Percentiles rank a stretch among this genome's conserved stretches.
Evolutionary conservation across 2,888 invertebrate genomes (phyloP).

Genomic region (Gordius sp.): DNA sequence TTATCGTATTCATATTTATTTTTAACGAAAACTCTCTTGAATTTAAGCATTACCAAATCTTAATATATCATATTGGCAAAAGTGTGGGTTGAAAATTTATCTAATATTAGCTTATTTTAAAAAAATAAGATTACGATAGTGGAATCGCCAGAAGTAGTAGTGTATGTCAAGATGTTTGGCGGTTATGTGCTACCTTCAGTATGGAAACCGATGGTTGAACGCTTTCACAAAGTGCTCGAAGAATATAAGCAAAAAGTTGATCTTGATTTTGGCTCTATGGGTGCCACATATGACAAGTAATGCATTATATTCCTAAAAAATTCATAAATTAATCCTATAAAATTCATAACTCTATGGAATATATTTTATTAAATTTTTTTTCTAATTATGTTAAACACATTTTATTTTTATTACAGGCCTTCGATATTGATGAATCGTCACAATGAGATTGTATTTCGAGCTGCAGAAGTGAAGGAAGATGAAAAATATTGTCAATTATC

Average conservation of each 20-base stretch:
- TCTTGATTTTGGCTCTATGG: background rate
- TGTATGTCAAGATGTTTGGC: slow-evolving; percentile 13
- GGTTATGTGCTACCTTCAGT: background rate
- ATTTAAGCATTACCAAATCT: too few species aligned
- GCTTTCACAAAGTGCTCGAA: background rate
- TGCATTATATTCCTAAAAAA: background rate
- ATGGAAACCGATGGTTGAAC: background rate
- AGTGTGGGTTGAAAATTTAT: slow-evolving; percentile 1
- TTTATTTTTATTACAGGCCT: background rate
- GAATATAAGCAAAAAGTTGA: background rate
- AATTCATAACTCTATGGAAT: background rate
- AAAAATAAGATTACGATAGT: background rate
- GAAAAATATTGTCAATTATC: slow-evolving; percentile 4
- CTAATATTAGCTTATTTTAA: background rate
- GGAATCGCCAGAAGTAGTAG: background rate
- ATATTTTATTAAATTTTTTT: slow-evolving; percentile 2
- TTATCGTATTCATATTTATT: too few species aligned
- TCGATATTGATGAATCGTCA: slow-evolving; percentile 1
- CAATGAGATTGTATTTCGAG: background rate
- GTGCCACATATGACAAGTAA: slow-evolving; percentile 10
- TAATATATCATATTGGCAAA: too few species aligned
- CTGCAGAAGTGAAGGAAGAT: background rate
- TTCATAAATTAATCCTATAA: background rate
- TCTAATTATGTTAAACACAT: background rate
- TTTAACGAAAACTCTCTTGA: too few species aligned